Conservation (phyloP, 64 coral and sea anemone genomes). For the Montipora efflorescens region DNA sequence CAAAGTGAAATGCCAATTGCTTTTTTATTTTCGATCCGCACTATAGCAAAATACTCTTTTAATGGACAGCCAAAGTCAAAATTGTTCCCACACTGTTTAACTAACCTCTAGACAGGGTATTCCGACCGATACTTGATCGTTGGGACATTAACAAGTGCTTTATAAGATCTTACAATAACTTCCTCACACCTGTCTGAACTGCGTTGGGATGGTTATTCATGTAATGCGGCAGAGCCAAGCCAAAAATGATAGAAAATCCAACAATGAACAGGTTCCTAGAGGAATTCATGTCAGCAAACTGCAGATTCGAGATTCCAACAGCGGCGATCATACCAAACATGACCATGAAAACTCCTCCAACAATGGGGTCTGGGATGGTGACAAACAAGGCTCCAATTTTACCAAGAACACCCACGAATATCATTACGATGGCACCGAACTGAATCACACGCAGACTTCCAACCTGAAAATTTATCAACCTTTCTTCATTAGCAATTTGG, state of each 20-base stretch:
- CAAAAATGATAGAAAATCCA: conserved; percentile 75
- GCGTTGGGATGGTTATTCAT: conserved; percentile 24
- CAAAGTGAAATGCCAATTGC: too few relatives aligned
- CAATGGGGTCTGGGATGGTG: conserved; percentile 83
- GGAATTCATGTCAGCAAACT: conserved; percentile 84
- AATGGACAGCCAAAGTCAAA: too few relatives aligned
- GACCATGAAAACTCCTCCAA: conserved; percentile 80
- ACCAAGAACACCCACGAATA: conserved; percentile 70
- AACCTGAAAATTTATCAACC: conserved; percentile 26
- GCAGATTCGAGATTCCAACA: conserved; percentile 84
- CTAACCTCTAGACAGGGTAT: too few relatives aligned
- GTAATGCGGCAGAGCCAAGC: conserved; percentile 72
- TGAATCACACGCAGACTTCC: conserved; percentile 86
- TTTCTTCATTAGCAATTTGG: too few relatives aligned
- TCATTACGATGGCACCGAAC: conserved; percentile 40
- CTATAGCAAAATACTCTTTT: too few relatives aligned
- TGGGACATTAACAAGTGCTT: neutral
- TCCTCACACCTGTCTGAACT: conserved; percentile 69
- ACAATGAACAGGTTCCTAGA: conserved; percentile 82
- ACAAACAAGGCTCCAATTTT: conserved; percentile 85
- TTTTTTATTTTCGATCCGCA: too few relatives aligned
- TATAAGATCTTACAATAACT: neutral
- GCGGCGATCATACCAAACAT: conserved; percentile 83
- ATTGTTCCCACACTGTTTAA: too few relatives aligned
- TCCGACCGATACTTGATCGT: neutral